Base-by-base conservation (phyloP, 1,140 invertebrate genomes). In the Yoshiicerus persimilis region DNA sequence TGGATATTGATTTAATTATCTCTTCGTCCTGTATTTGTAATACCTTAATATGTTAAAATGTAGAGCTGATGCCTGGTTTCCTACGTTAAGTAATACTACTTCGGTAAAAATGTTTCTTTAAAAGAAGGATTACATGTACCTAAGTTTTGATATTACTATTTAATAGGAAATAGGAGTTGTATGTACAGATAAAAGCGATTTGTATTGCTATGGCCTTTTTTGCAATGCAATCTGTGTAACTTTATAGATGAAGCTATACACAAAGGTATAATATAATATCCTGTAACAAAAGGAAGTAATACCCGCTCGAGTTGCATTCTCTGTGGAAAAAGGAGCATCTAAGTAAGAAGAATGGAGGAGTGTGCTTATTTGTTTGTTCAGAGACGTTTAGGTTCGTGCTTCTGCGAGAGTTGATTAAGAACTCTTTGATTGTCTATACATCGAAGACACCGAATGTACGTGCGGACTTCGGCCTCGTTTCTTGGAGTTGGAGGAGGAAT, bases 391-490 rank as follows among this genome's bases (percentile, higher is more conserved):
- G 95, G 95, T 92, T 95, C 95, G 85, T 95, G 92, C 92, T 95
- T 95, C 91, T 95, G 94, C 8, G 96, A 96, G 91, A 96, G 93
- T 91, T 95, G 94, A 80, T 95, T 96, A 62, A 97, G 92, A 38
- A 95, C 93, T 89, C 95, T 92, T 92, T 97, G 96, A 93, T 96
- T 96, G 93, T 97, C 96, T 90, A 97, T 96, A 27, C 95, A 95
- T 89, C 95, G 92, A 87, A 97, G 93, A 91, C 95, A 95, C 75
- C 94, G 93, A 88, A 95, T 95, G 91, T 95, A 95, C 3, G 94
- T 93, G 86, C 94, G 93, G 11, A 95, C 93, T 91, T 95, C 95
- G 13, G 93, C 92, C 92, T 95, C 95, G 92, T 94, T 95, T 91
- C 95, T 95, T 47, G 95, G 95, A 85, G 95, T 95, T 9, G 95